Percentiles rank a stretch among this genome's conserved stretches.
Evolutionary conservation across 2,888 invertebrate genomes (phyloP).

Genomic region (Molanna angustata): DNA sequence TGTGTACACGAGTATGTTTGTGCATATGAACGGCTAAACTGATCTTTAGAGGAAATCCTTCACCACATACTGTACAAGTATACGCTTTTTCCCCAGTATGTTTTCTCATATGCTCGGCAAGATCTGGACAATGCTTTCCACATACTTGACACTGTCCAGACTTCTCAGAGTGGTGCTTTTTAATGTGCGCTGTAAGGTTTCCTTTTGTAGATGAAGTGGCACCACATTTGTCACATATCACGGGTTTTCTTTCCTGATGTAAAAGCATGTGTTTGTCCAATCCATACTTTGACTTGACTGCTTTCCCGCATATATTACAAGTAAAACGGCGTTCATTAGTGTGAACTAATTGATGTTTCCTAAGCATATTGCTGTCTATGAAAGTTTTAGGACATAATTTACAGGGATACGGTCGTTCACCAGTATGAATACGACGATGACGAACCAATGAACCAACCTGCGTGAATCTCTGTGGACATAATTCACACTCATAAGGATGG

Average conservation of each 20-base stretch:
- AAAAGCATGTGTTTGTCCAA: constrained; percentile 50
- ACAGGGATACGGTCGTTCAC: constrained; percentile 46
- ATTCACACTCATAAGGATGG: constrained; percentile 18
- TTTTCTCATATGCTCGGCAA: constrained; percentile 56
- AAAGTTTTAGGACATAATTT: constrained; percentile 37
- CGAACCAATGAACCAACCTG: constrained; percentile 19
- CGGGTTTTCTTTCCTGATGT: constrained; percentile 47
- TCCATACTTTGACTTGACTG: constrained; percentile 52
- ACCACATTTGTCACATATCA: constrained; percentile 48
- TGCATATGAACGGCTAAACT: constrained; percentile 20
- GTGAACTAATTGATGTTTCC: constrained; percentile 46
- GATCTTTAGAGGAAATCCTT: constrained; percentile 13
- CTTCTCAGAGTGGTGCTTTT: constrained; percentile 25
- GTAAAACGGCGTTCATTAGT: constrained; percentile 53
- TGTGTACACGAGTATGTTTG: constrained; percentile 15
- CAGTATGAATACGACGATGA: constrained; percentile 45
- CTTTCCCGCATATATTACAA: constrained; percentile 55
- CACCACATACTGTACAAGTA: constrained; percentile 36
- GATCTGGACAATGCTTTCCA: constrained; percentile 53
- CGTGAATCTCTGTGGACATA: constrained; percentile 19
- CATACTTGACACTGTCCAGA: constrained; percentile 48
- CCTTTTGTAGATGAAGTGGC: constrained; percentile 51
- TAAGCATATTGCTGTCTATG: constrained; percentile 37
- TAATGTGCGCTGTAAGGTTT: constrained; percentile 24
- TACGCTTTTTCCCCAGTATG: constrained; percentile 56